Base-by-base conservation (phyloP, 2,888 invertebrate genomes). In the Zelleria hepariella region DNA sequence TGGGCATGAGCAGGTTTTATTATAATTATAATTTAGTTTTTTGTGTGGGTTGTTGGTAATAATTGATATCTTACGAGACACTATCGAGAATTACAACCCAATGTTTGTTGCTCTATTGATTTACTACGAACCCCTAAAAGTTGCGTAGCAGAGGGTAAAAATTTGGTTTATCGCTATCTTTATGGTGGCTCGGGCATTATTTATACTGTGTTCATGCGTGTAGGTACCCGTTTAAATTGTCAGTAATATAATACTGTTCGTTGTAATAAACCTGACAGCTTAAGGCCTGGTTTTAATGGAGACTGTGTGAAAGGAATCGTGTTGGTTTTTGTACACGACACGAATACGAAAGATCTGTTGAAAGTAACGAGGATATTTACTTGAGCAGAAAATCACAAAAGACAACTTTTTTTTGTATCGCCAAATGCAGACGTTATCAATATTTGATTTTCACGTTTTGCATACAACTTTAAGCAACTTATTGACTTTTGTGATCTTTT, bases 161-260 rank as follows among this genome's bases (percentile, higher is more conserved):
- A 85, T 86, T 86, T 85, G 86, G 85, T 87, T 86, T 86, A 86
- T 87, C 85, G 78, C 78, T 79, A 84, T 86, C 83, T 86, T 86
- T 85, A 86, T 86, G 82, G 83, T 78, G 79, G 82, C 73, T 78
- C 71, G 77, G 75, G 77, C 77, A 78, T 85, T 87, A 86, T 86
- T 84, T 84, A 82, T 83, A 78, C 76, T 75, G 78, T 78, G 76
- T 77, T 79, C 80, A 81, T 80, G 80, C 81, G 77, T 82, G 82
- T 82, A 80, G 72, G 72, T 73, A 74, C 72, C 56, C 55, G 60
- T 60, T 58, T 47, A 60, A 54, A 57, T 21, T 25, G 42, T 59
- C 23, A 73, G 82, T 84, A 83, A 85, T 81, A 81, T 82, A 82
- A 83, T 84, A 82, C 78, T 75, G 77, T 74, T 73, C 70, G 64